Conservation (phyloP, 2,888 invertebrate genomes). For the Glaucopsyche alexis region DNA sequence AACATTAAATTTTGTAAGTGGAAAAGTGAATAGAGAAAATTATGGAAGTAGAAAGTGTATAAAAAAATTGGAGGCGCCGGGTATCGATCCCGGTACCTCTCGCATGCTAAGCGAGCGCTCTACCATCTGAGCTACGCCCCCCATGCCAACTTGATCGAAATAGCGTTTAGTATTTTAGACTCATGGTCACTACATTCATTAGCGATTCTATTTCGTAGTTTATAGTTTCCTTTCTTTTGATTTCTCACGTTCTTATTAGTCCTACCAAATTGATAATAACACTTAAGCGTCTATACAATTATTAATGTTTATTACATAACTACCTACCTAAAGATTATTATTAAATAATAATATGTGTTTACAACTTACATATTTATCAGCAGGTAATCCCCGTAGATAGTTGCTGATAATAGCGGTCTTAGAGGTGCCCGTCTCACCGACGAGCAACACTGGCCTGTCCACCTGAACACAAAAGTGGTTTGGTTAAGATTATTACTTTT, state of each 20-base stretch:
- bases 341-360: neutral
- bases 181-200: neutral
- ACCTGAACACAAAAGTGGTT: slow-evolving; percentile 62
- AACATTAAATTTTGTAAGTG: too few relatives aligned
- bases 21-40: too few relatives aligned
- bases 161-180: neutral
- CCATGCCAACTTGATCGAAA: slow-evolving; percentile 35
- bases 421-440: slow-evolving; percentile 95
- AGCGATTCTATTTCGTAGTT: neutral
- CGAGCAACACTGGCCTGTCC: slow-evolving; percentile 88
- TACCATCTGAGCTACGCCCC: slow-evolving; percentile 80
- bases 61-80: slow-evolving; percentile 69
- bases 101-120: slow-evolving; percentile 80
- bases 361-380: slow-evolving; percentile 82
- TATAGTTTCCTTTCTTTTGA: neutral
- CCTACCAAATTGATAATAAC: neutral
- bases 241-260: neutral
- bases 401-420: slow-evolving; percentile 94
- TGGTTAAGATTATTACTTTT: neutral
- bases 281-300: too few relatives aligned
- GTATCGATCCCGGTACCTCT: slow-evolving; percentile 81
- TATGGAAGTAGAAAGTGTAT: too few relatives aligned
- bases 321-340: neutral
- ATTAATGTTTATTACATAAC: neutral
- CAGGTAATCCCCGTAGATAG: slow-evolving; percentile 86